Evolutionary conservation across 2,888 invertebrate species (phyloP), one percentile per base, ranked within the genome.

Genomic region (Dryobota labecula): DNA sequence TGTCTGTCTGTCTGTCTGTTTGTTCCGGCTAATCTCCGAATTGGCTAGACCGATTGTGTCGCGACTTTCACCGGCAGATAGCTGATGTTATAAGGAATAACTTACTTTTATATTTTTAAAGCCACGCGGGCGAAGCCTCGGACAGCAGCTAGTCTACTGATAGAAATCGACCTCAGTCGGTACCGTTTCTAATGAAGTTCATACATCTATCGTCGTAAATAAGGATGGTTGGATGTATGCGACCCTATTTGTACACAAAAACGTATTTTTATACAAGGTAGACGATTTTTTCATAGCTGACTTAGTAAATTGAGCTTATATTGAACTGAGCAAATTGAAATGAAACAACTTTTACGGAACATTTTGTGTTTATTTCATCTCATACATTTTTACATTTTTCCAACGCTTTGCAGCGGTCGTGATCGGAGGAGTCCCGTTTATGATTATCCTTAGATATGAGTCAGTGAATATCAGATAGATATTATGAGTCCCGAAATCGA

Each of bases 241-340:
- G 13, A 2, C 5, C n/a, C 27, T 41, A 27, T 41, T 20, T 1
- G n/a, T n/a, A 41, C 7, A n/a, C 27, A 67, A 30, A 36, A 18
- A 47, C 2, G 1, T 38, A 18, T 41, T 58, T 69, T 0, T n/a
- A 36, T 56, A 64, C 20, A 36, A 6, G 15, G 1, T 45, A 43
- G 8, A n/a, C 33, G 41, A 64, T 8, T 18, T 18, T 30, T 56
- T 45, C 13, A 53, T 33, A 41, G 38, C 57, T n/a, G 20, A 76
- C 33, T 58, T 61, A 51, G 11, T 62, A 56, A 61, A 56, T 61
- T 61, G 36, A 56, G 33, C 54, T 60, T 43, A n/a, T 41, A 65
- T 54, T 56, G 27, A 74, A 36, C 27, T 45, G n/a, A 61, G 15
- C 8, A 76, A 62, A 77, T 77, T 61, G 51, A 63, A 77, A 62